Base-by-base conservation (phyloP, 2,113 vertebrate species). In the Rhinoderma darwinii region DNA sequence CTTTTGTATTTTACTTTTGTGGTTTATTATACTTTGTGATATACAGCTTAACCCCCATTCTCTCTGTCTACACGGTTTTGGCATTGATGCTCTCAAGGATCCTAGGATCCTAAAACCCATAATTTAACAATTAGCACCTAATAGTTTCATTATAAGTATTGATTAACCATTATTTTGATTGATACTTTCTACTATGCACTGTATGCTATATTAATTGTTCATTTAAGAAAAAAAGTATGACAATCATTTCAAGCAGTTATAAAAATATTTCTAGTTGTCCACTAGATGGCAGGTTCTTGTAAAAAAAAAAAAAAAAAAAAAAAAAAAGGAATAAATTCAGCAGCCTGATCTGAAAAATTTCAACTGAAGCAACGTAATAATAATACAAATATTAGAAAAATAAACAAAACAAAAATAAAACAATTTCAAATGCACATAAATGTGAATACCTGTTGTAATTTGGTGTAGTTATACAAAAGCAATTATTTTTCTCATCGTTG, bases 281-380 rank as follows among this genome's bases (percentile, higher is more conserved):
- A 83, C 82, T 83, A 83, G 82, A 83, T 83, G 82, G 82, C 82
- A 83, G 37, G 4, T 50, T 47, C 72, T 83, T 27, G 30, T 70
- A 72, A 54, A 72, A 70, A 72, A 81, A 68, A 2, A 7, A 35
- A 7, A 54, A 72, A 70, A 72, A 81, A 68, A 2, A 7, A 35
- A 7, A n/a, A n/a, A 78, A 50, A 54, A 39, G 32, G 15, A 70
- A 17, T 35, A 4, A 30, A 27, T 32, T 39, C 32, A 59, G 22
- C 32, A 76, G 27, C 43, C 41, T 25, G 22, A 68, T 1, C 12
- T 68, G 30, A 68, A 66, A 5, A 0, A 68, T 68, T 30, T 63
- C 11, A 30, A 63, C 4, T 63, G n/a, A 27, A 68, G 30, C 11
- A 68, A 68, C 1, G 7, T 68, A 68, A 35, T 6, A 35, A 18